Conservation (phyloP, 1,140 invertebrate species). For the Kradibia gibbosae region DNA sequence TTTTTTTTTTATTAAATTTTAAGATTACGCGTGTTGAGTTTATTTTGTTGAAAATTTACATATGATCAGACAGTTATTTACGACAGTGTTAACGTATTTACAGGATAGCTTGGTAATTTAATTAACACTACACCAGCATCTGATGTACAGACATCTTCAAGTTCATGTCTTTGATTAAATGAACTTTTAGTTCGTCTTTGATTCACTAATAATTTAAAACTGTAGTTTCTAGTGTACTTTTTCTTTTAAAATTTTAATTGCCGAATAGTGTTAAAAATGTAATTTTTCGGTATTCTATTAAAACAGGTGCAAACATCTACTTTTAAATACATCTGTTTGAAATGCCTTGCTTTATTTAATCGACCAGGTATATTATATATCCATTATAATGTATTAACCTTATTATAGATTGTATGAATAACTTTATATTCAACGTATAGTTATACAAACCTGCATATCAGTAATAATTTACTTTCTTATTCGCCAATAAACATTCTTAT, state of each 20-base stretch:
- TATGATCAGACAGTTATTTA: neutral
- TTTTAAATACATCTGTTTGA: neutral
- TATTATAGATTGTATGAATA: neutral
- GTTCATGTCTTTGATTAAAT: neutral
- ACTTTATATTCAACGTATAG: neutral
- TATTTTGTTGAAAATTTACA: neutral
- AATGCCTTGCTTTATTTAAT: neutral
- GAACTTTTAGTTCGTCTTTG: neutral
- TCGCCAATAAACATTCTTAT: neutral
- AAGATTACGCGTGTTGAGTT: neutral
- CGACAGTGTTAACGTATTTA: neutral
- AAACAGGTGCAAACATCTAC: too few relatives aligned
- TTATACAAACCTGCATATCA: neutral
- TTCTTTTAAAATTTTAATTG: too few relatives aligned
- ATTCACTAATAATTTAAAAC: neutral
- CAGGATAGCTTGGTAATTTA: neutral
- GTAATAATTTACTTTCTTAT: neutral
- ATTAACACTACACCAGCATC: neutral
- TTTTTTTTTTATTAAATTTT: neutral
- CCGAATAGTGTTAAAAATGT: too few relatives aligned
- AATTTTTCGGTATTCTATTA: too few relatives aligned
- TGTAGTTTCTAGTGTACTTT: neutral
- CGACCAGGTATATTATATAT: neutral
- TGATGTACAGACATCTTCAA: neutral
- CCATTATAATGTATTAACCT: neutral